Conservation (phyloP, 1,140 invertebrate genomes). For the Schlechtendalia chinensis region DNA sequence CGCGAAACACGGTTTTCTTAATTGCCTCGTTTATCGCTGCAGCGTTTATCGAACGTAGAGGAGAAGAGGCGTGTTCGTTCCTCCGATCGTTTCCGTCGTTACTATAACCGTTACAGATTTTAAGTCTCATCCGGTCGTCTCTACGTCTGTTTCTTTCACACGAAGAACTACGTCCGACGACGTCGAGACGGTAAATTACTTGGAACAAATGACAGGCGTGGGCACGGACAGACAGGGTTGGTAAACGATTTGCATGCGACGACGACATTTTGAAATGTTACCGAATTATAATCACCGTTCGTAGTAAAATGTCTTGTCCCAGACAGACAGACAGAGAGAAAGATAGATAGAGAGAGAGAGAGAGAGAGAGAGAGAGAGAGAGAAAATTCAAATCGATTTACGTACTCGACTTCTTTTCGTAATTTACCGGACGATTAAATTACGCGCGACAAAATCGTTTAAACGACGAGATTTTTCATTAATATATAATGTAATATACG, state of each 20-base stretch:
- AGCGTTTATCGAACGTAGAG: too few relatives aligned
- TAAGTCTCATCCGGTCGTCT: too few relatives aligned
- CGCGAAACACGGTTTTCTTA: not conserved
- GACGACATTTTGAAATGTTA: not conserved
- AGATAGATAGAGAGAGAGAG: too few relatives aligned
- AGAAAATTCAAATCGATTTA: too few relatives aligned
- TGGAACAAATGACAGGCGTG: not conserved
- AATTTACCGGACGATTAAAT: not conserved
- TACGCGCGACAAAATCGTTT: not conserved
- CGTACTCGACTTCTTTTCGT: too few relatives aligned
- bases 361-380: too few relatives aligned
- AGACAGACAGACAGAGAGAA: too few relatives aligned
- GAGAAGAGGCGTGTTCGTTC: too few relatives aligned
- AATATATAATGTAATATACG: too few relatives aligned
- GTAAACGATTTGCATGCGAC: not conserved
- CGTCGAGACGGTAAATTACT: not conserved
- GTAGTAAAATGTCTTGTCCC: not conserved
- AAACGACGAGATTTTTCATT: too few relatives aligned
- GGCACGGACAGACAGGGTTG: not conserved
- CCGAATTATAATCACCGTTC: not conserved
- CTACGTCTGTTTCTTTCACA: not conserved
- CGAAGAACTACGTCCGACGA: not conserved
- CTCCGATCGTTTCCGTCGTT: not conserved
- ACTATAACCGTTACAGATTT: not conserved
- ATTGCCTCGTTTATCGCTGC: not conserved